Evolutionary conservation across 2,113 vertebrate genomes (phyloP), one percentile per base, ranked within the genome.

Genomic region (Symphodus melops): DNA sequence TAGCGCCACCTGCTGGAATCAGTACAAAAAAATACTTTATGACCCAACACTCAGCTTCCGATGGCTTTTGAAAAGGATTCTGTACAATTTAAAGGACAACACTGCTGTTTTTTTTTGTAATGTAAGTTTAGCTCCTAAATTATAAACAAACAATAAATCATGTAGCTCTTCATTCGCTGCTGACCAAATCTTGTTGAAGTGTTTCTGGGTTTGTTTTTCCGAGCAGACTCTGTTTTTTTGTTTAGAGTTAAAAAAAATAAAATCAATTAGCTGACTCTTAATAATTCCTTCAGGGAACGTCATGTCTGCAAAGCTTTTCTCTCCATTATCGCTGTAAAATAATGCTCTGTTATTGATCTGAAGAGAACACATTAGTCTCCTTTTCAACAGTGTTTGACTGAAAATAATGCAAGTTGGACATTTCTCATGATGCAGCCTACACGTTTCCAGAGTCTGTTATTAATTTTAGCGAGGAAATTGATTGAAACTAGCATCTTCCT

Each of bases 31-130:
- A 19, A 72, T 52, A 44, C 53, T 51, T 64, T 4, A 68, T 4
- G 46, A 81, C 75, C 62, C 20, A 10, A 61, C 49, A 20, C 51
- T 70, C 66, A 19, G 46, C 77, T 49, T 79, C 49, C 25, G 9
- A 88, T 92, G 92, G 91, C 92, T 91, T 88, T 64, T 16, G 72
- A 85, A 14, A 62, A 44, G 42, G 48, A 12, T 83, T 62, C 86
- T 87, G 74, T 85, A 88, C 81, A 90, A 25, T 72, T 77, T 84
- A 42, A 77, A 75, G 72, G 86, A 82, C 80, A 85, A 79, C 19
- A 69, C 83, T 75, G 21, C 53, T 66, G 71, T 68, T 79, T 33
- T 33, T 33, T 6, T 6, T 33, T 33, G n/a, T n/a, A n/a, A n/a
- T 25, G 25, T 25, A 61, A 3, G 62, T 76, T 86, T 28, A 62